These are phyloP conservation scores for Temnothorax curvispinosus DNA, from an alignment of 1,140 invertebrate genomes.

Conservation along the genomic window DNA sequence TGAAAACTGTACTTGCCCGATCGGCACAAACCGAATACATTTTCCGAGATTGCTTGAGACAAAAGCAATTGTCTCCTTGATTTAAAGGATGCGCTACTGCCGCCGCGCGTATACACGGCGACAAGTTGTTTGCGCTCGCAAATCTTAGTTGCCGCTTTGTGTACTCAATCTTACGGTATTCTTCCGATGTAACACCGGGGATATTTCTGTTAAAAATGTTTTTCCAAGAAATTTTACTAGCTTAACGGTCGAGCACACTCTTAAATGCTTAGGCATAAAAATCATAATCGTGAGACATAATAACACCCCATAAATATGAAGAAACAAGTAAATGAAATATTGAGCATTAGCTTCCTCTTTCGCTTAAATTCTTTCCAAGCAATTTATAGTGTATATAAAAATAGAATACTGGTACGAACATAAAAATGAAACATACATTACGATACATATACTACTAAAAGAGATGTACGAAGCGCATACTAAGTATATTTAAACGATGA, in stretches of 20 bases:
- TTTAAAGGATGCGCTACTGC: constrained; percentile 18
- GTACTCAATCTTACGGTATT: not conserved
- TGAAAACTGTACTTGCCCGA: not conserved
- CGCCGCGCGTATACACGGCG: constrained; percentile 4
- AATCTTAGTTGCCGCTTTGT: constrained; percentile 41
- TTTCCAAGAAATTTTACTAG: constrained; percentile 30
- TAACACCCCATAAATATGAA: constrained; percentile 7
- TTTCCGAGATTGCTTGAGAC: constrained; percentile 3
- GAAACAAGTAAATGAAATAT: not conserved
- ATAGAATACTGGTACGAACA: no score
- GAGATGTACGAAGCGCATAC: not conserved
- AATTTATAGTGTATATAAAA: not conserved
- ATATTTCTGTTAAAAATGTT: constrained; percentile 23
- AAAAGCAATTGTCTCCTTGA: constrained; percentile 23
- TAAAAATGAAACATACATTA: no score
- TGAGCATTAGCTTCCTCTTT: not conserved
- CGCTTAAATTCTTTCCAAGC: not conserved
- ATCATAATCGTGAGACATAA: not conserved
- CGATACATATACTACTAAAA: not conserved
- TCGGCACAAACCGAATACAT: constrained; percentile 8
- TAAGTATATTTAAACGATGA: not conserved
- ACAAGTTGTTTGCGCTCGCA: constrained; percentile 51
- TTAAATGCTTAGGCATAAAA: constrained; percentile 3
- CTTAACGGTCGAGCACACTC: not conserved
- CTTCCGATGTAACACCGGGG: not conserved